Base-by-base conservation (phyloP, 1,140 invertebrate genomes). In the Drosophila elegans region DNA sequence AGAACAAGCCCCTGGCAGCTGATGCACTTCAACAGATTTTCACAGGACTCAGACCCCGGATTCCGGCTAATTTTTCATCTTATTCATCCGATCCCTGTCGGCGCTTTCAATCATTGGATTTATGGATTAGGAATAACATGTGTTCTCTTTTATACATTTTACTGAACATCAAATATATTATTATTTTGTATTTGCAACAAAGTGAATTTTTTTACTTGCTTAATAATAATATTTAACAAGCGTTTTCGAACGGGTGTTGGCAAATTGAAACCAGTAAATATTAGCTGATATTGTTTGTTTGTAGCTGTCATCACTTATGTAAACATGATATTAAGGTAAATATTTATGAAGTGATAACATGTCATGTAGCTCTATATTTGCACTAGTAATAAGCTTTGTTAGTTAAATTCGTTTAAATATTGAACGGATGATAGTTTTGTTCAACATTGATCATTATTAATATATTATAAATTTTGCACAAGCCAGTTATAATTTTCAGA, bases 1-100 rank as follows among this genome's bases (percentile, higher is more conserved):
- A 56, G 69, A 38, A 39, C 29, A 25, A 42, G 64, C 3, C 36
- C 45, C 54, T n/a, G 45, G 39, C 67, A 66, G 48, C 61, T 74
- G 72, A 76, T 67, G 61, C 51, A 72, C 67, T 78, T 86, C 57
- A 68, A 57, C 74, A 85, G 78, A 76, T 84, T 74, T 75, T 36
- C 63, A 60, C 27, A 49, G 41, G 55, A 51, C 42, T 54, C 39
- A 32, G 48, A 27, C 27, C n/a, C 9, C 13, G 32, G 63, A 45
- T 54, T 16, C 21, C 7, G 54, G 61, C 57, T 42, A 49, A 73
- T 76, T 79, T 44, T 68, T 64, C 46, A 78, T 51, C 32, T 36
- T 41, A 52, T 60, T 56, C 66, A 60, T 57, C 11, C 9, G 13
- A 11, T 32, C 10, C 21, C 21, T 39, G 51, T 71, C 41, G 25